Base-by-base conservation (phyloP, 1,140 invertebrate species). In the Phthorimaea operculella region DNA sequence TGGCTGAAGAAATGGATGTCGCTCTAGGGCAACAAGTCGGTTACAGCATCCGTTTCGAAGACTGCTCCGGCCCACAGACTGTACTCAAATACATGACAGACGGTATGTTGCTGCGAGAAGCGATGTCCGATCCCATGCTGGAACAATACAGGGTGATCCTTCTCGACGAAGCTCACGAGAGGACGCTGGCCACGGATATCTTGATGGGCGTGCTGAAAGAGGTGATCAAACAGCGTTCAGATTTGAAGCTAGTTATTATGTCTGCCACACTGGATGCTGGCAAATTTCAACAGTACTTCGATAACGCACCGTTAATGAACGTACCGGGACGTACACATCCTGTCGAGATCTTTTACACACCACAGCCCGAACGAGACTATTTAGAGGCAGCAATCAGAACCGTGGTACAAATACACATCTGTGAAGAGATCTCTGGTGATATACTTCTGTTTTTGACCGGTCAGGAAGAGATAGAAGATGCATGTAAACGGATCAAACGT, bases 1-100 rank as follows among this genome's bases (percentile, higher is more conserved):
- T 99, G 0, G 97, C 97, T 0, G 97, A 99, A 83, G 98, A 99
- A 88, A 99, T 99, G 97, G 98, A 99, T 87, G 97, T 99, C 0
- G 90, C 89, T 39, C 86, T 99, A 16, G 92, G 98, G 9, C 78
- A 83, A 51, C 76, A 82, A 68, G 98, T 99, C 14, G 98, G 98
- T 57, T 99, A 99, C 80, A 98, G 94, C 71, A 99, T 99, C 70
- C 93, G 98, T 89, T 99, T 99, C 82, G 98, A 99, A 87, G 98
- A 99, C 86, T 99, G 98, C 72, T 98, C 97, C 16, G 96, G 95
- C 12, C 88, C 95, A 0, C 96, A 95, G 80, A 99, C 98, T 0
- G 87, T 99, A 42, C 84, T 93, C 0, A 93, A 93, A 74, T 99
- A 99, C 78, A 98, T 99, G 94, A 99, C 98, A 10, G 98, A 99